phyloP scores from a whole-genome alignment of 2,797 vertebrate species.

The Pristis pectinata region DNA sequence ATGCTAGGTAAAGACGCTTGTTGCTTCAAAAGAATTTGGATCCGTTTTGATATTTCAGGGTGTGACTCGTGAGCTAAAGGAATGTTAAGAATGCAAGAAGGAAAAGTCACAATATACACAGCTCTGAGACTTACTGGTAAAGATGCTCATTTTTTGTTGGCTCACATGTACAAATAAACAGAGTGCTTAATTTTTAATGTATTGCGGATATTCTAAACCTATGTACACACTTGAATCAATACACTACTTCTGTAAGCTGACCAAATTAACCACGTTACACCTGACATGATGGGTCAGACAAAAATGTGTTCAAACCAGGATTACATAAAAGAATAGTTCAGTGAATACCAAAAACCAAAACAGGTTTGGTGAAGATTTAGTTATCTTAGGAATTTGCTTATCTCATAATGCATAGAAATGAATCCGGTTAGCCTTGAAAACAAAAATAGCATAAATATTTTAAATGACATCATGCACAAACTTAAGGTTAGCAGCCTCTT shows the following conservation, averaged over 20 bases:
- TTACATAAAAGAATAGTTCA: background rate
- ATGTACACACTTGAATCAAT: background rate
- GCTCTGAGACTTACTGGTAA: background rate
- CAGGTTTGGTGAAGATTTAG: background rate
- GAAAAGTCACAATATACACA: background rate
- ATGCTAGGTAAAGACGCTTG: background rate
- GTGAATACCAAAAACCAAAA: background rate
- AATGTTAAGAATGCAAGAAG: slow-evolving; percentile 1
- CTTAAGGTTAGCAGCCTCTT: background rate
- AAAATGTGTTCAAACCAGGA: slow-evolving; percentile 2
- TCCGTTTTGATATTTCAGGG: slow-evolving; percentile 25
- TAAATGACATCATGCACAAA: background rate
- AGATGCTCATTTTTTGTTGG: background rate
- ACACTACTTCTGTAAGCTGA: background rate
- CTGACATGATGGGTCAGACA: background rate
- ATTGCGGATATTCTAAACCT: background rate
- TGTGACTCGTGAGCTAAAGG: background rate
- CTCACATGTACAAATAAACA: background rate
- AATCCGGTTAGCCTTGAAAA: background rate
- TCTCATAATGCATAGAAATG: background rate
- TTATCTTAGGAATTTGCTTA: slow-evolving; percentile 21
- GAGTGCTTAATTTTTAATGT: background rate
- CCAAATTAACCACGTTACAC: background rate
- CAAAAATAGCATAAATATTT: background rate
- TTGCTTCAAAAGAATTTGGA: background rate